Evolutionary conservation across 2,797 vertebrate genomes (phyloP).

Genomic region (Microctenopoma stevenorrisi): DNA sequence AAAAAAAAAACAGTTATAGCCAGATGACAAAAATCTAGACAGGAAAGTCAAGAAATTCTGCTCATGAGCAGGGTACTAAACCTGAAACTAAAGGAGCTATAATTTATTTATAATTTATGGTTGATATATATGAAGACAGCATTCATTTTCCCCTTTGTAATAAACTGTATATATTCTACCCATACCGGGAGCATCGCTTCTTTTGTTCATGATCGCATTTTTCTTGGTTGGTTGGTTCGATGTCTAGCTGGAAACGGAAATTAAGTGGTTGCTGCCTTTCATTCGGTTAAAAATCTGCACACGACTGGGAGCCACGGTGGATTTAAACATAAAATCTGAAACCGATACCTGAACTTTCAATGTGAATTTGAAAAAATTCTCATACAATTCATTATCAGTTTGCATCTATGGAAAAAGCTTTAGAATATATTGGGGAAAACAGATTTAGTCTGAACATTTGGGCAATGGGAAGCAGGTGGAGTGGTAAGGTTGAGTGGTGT

Average conservation of each 20-base stretch:
- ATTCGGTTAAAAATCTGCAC: neutral
- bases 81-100: neutral
- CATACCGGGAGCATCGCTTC: neutral
- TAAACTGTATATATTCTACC: too few relatives aligned
- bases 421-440: constrained; percentile 70
- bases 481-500: constrained; percentile 73
- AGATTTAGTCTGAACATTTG: constrained; percentile 73
- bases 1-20: neutral
- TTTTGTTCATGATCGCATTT: constrained; percentile 20
- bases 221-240: constrained; percentile 4
- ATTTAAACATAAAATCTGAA: constrained; percentile 25
- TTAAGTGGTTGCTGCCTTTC: neutral
- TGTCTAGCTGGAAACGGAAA: neutral
- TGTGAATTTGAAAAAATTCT: constrained; percentile 36
- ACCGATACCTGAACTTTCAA: neutral
- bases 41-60: constrained; percentile 1
- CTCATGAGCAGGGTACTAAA: constrained; percentile 25
- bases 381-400: constrained; percentile 46
- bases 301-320: neutral
- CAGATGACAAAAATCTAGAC: constrained; percentile 16
- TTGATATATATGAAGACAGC: too few relatives aligned
- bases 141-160: too few relatives aligned
- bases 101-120: too few relatives aligned
- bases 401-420: constrained; percentile 64
- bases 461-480: constrained; percentile 82